These are phyloP conservation scores for Nebria salina DNA, from an alignment of 2,888 invertebrate genomes.

Conservation along the genomic window DNA sequence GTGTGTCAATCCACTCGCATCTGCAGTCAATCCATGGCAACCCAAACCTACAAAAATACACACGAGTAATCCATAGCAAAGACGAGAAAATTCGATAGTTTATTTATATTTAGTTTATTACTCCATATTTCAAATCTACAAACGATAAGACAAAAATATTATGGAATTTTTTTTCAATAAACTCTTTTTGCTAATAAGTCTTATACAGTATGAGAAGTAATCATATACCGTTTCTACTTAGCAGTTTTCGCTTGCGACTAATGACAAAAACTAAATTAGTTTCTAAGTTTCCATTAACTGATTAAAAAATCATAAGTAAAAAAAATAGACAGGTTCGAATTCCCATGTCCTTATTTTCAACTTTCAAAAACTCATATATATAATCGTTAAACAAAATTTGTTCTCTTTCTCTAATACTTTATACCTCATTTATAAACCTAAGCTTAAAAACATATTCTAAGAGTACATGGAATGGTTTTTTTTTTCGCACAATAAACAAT, in stretches of 20 bases:
- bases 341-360: neutral
- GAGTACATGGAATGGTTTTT: too few relatives aligned
- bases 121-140: neutral
- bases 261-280: neutral
- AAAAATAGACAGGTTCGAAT: neutral
- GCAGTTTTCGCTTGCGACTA: neutral
- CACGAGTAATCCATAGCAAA: conserved; percentile 41
- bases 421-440: too few relatives aligned
- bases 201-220: neutral
- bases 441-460: too few relatives aligned
- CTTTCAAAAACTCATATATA: neutral
- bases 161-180: too few relatives aligned
- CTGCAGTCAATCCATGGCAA: conserved; percentile 84
- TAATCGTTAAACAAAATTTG: neutral
- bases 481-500: too few relatives aligned
- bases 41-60: conserved; percentile 70
- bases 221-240: neutral
- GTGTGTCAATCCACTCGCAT: conserved; percentile 73
- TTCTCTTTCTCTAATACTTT: too few relatives aligned
- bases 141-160: neutral
- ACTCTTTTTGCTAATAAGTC: too few relatives aligned
- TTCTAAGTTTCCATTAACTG: neutral
- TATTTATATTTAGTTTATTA: neutral
- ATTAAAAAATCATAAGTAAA: neutral
- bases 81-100: conserved; percentile 11